Conservation (phyloP, 1,140 invertebrate genomes). For the Lordiphosa clarofinis region DNA sequence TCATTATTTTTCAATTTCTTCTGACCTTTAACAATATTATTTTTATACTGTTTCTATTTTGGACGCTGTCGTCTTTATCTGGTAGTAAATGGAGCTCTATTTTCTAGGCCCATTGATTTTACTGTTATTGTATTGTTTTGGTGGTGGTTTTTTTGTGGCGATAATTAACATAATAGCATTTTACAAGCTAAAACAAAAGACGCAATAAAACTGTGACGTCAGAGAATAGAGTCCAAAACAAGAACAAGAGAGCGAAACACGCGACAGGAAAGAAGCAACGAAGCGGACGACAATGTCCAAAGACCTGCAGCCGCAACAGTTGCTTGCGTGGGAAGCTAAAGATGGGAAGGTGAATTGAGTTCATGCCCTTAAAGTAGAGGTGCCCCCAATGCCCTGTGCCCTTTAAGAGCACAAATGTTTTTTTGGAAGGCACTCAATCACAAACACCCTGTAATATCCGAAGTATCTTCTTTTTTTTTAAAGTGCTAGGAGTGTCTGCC, state of each 20-base stretch:
- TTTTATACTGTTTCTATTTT: background rate
- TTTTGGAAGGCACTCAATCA: too few species aligned
- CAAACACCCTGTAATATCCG: too few species aligned
- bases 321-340: constrained; percentile 25
- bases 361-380: background rate
- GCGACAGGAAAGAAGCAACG: background rate
- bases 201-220: constrained; percentile 66
- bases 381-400: too few species aligned
- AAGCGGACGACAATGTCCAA: constrained; percentile 1
- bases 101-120: constrained; percentile 57
- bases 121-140: constrained; percentile 6
- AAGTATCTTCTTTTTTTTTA: too few species aligned
- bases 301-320: constrained; percentile 21
- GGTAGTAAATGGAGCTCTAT: constrained; percentile 23
- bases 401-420: too few species aligned
- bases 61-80: constrained; percentile 10
- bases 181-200: constrained; percentile 46
- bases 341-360: constrained; percentile 6
- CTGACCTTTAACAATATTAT: background rate
- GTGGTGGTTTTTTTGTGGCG: constrained; percentile 11
- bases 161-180: constrained; percentile 59
- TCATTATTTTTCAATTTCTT: too few species aligned
- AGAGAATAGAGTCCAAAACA: constrained; percentile 23
- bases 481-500: too few species aligned
- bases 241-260: background rate